Conservation (phyloP, 2,888 invertebrate genomes). For the Eurytoma adleriae region DNA sequence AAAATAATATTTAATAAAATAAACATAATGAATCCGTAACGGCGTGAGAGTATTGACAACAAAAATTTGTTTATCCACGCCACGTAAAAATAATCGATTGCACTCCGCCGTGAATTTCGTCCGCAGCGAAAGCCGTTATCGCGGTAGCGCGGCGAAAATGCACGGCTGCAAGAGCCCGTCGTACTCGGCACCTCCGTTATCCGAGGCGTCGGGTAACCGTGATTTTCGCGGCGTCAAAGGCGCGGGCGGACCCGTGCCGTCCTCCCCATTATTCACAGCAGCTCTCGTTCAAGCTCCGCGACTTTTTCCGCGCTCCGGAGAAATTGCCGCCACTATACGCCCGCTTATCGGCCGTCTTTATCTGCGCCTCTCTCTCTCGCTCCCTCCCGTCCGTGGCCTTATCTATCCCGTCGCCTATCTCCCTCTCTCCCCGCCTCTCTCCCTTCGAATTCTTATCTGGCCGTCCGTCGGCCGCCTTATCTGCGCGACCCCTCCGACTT, state of each 20-base stretch:
- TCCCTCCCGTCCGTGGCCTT: background rate
- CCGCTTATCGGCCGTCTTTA: constrained; percentile 22
- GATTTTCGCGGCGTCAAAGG: background rate
- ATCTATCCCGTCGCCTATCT: constrained; percentile 10
- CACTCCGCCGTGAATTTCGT: background rate
- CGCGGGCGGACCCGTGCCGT: background rate
- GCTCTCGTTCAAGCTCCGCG: no score
- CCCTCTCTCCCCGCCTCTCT: background rate
- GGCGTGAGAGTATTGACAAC: no score
- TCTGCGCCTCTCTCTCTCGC: constrained; percentile 9
- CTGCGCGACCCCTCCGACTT: background rate
- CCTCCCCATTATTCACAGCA: constrained; percentile 1
- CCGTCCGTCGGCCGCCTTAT: background rate
- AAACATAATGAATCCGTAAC: no score
- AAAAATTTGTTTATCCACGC: no score
- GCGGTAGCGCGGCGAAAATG: background rate
- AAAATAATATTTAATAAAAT: no score
- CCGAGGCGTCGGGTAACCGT: background rate
- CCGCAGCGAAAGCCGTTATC: background rate
- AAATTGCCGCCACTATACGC: constrained; percentile 10
- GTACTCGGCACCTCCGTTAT: background rate
- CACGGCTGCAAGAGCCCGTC: background rate
- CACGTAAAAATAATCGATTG: background rate
- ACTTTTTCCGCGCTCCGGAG: background rate
- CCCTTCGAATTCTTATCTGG: constrained; percentile 37